A percentile compares a stretch with the other conserved stretches of the same genome.
Evolutionary conservation across 2,888 invertebrate species (phyloP).

Genomic region (Lapara coniferarum): DNA sequence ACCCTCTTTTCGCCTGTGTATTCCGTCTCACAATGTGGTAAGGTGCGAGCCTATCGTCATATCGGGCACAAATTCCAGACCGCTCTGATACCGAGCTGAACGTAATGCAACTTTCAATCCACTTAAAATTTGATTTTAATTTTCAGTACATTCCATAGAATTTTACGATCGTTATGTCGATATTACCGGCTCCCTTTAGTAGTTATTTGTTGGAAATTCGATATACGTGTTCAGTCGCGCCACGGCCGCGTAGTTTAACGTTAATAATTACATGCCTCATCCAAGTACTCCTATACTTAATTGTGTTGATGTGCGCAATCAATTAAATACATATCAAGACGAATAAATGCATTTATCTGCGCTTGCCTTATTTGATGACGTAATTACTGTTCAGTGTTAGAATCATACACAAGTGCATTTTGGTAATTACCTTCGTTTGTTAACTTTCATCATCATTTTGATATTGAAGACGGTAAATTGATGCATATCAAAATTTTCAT

Average conservation of each 20-base stretch:
- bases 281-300: conserved; percentile 38
- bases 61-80: no score
- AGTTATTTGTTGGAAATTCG: not conserved
- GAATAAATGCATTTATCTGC: not conserved
- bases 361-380: not conserved
- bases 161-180: no score
- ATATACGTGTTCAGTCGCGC: conserved; percentile 33
- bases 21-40: no score
- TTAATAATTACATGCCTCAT: conserved; percentile 44
- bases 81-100: no score
- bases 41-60: no score
- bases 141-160: no score
- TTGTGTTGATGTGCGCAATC: conserved; percentile 24
- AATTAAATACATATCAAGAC: not conserved
- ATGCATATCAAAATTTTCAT: not conserved
- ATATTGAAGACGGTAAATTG: not conserved
- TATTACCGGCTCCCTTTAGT: no score
- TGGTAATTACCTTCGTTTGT: no score
- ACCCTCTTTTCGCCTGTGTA: no score
- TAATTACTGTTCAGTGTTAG: not conserved
- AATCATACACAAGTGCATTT: not conserved
- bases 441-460: no score
- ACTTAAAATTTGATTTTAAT: no score
- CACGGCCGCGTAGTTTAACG: conserved; percentile 36
- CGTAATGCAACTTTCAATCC: no score